Percentiles rank a stretch among this genome's conserved stretches.
These are phyloP conservation scores for Coregonus ussuriensis DNA, from an alignment of 2,797 vertebrate species.

Conservation along the genomic window DNA sequence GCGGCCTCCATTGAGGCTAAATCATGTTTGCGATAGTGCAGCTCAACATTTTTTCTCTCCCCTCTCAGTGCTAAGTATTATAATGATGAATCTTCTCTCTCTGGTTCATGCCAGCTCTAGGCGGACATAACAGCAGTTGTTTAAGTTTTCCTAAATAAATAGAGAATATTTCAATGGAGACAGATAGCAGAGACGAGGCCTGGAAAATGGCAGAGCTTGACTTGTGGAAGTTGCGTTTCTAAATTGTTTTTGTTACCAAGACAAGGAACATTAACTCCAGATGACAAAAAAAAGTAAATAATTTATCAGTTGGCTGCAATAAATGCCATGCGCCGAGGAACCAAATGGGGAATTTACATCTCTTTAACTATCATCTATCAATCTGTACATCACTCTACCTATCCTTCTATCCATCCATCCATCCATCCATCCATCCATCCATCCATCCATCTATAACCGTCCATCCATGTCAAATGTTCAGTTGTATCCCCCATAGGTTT, in stretches of 20 bases:
- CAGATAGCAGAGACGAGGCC: slow-evolving; percentile 78
- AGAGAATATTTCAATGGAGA: slow-evolving; percentile 81
- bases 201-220: slow-evolving; percentile 81
- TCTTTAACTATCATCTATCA: slow-evolving; percentile 62
- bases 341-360: slow-evolving; percentile 68
- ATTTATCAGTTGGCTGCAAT: slow-evolving; percentile 73
- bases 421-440: slow-evolving; percentile 51
- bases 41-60: slow-evolving; percentile 49
- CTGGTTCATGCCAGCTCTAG: slow-evolving; percentile 74
- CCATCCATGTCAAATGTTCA: slow-evolving; percentile 65
- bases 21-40: slow-evolving; percentile 67
- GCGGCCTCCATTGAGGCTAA: slow-evolving; percentile 66
- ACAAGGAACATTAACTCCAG: slow-evolving; percentile 85
- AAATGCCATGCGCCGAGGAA: slow-evolving; percentile 72
- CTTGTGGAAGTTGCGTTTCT: slow-evolving; percentile 86
- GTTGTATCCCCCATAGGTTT: slow-evolving; percentile 53
- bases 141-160: slow-evolving; percentile 85
- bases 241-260: slow-evolving; percentile 85
- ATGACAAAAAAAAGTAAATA: slow-evolving; percentile 82
- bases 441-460: slow-evolving; percentile 37
- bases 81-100: slow-evolving; percentile 79
- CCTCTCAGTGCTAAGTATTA: slow-evolving; percentile 76
- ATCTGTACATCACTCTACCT: slow-evolving; percentile 34
- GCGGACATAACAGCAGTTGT: slow-evolving; percentile 82
- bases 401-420: slow-evolving; percentile 44